phyloP scores from a whole-genome alignment of 2,113 vertebrate species.

The Lagopus muta region DNA sequence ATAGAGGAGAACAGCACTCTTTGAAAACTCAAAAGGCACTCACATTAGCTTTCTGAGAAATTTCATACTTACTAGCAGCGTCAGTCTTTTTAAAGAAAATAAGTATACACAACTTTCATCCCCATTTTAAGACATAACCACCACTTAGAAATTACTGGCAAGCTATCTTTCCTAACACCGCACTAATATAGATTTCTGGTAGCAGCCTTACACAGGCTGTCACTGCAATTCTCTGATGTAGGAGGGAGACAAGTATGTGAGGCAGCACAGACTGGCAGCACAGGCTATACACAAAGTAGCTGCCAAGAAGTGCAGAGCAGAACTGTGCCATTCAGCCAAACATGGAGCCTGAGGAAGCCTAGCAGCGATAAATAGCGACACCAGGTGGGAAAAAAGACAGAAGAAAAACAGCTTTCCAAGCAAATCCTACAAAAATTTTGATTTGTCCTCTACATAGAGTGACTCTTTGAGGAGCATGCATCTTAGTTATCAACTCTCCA shows the following conservation, averaged over 20 bases:
- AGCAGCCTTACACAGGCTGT: constrained; percentile 55
- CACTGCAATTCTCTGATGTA: constrained; percentile 52
- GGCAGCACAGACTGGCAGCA: constrained; percentile 63
- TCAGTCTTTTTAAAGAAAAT: not conserved
- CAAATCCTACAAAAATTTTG: not conserved
- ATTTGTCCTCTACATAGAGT: rapidly evolving
- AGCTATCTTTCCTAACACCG: constrained; percentile 29
- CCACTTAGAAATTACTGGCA: constrained; percentile 42
- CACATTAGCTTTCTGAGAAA: not conserved
- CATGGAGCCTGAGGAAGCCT: not conserved
- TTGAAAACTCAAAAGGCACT: not conserved
- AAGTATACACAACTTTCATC: constrained; percentile 7
- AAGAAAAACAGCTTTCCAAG: not conserved
- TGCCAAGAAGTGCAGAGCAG: constrained; percentile 53
- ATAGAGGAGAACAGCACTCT: not conserved
- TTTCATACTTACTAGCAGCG: not conserved
- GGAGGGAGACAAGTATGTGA: constrained; percentile 63
- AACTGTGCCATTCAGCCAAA: constrained; percentile 30
- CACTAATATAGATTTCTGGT: constrained; percentile 48
- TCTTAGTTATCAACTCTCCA: not conserved
- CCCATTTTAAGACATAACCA: constrained; percentile 30
- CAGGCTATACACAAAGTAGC: constrained; percentile 34
- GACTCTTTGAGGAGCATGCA: not conserved
- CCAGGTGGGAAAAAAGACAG: not conserved
- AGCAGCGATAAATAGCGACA: constrained; percentile 52